Percentiles rank a stretch among this genome's conserved stretches.
Evolutionary conservation across 2,888 invertebrate species (phyloP).

Genomic region (Melanotus villosus): DNA sequence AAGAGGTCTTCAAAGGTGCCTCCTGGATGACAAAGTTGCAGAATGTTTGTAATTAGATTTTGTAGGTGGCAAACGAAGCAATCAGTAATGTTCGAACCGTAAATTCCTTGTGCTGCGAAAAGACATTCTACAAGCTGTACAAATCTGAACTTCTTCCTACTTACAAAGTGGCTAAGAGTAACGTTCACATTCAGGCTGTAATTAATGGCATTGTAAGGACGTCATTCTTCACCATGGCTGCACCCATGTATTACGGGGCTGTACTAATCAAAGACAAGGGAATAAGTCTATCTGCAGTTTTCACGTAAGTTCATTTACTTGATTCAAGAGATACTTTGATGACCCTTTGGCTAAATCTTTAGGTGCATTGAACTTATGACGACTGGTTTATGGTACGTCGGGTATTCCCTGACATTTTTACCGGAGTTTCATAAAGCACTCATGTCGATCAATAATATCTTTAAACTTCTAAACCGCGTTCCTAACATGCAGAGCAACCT

Average conservation of each 20-base stretch:
- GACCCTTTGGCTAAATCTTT: conserved; percentile 42
- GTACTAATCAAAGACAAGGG: conserved; percentile 74
- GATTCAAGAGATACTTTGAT: not conserved
- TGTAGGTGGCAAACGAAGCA: conserved; percentile 81
- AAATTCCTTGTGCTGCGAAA: conserved; percentile 80
- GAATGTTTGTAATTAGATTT: too few relatives aligned
- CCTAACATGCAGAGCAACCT: conserved; percentile 71
- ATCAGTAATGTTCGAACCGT: conserved; percentile 85
- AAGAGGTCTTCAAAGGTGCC: too few relatives aligned
- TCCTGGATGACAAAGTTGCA: too few relatives aligned
- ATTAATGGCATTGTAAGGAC: conserved; percentile 81
- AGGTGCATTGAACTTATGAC: conserved; percentile 82
- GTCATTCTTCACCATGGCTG: conserved; percentile 81
- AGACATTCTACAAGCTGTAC: conserved; percentile 77
- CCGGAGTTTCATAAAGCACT: conserved; percentile 88
- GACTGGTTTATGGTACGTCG: conserved; percentile 80
- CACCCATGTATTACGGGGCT: conserved; percentile 82
- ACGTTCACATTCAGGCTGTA: conserved; percentile 78
- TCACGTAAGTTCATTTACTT: conserved; percentile 67
- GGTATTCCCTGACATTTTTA: conserved; percentile 78
- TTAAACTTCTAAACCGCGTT: conserved; percentile 74
- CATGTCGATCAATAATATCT: conserved; percentile 78
- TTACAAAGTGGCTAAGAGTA: conserved; percentile 72
- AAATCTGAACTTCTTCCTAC: conserved; percentile 74
- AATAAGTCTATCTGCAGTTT: conserved; percentile 73